Percentiles rank a stretch among this genome's conserved stretches.
Conservation (phyloP, 2,113 vertebrate species). For the Mugil cephalus region DNA sequence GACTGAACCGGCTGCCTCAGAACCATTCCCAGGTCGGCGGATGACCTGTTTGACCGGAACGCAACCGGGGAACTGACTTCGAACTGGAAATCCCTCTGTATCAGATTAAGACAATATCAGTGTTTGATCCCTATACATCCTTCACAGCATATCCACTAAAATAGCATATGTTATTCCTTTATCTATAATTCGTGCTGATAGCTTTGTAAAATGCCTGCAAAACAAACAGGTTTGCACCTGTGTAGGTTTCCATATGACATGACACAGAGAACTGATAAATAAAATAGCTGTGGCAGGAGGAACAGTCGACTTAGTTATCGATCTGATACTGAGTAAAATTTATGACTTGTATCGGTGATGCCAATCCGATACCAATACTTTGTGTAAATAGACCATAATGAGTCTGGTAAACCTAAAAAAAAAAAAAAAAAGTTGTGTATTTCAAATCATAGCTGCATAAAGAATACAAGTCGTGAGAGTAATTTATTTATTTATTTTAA, state of each 20-base stretch:
- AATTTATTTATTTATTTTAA: no score
- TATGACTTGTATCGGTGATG: no score
- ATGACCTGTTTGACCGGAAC: conserved; percentile 56
- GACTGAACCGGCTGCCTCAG: conserved; percentile 11
- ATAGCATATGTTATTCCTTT: conserved; percentile 10
- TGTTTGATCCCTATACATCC: conserved; percentile 38
- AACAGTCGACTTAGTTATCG: conserved; percentile 56
- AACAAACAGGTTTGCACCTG: neutral
- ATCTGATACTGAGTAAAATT: no score
- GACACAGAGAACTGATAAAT: neutral
- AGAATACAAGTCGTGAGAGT: no score
- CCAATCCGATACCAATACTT: no score
- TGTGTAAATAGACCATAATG: no score
- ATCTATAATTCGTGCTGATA: neutral
- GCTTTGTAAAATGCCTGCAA: neutral
- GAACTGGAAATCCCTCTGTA: conserved; percentile 59
- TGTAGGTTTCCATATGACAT: conserved; percentile 7
- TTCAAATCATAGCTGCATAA: no score
- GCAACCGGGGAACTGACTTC: conserved; percentile 37
- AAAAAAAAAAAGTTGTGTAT: no score
- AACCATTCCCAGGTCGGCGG: conserved; percentile 43
- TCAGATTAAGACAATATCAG: conserved; percentile 37
- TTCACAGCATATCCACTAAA: conserved; percentile 12
- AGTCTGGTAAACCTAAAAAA: no score
- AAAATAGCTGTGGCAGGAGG: neutral